Evolutionary conservation across 2,888 invertebrate genomes (phyloP).

Genomic region (Netelia melanura): DNA sequence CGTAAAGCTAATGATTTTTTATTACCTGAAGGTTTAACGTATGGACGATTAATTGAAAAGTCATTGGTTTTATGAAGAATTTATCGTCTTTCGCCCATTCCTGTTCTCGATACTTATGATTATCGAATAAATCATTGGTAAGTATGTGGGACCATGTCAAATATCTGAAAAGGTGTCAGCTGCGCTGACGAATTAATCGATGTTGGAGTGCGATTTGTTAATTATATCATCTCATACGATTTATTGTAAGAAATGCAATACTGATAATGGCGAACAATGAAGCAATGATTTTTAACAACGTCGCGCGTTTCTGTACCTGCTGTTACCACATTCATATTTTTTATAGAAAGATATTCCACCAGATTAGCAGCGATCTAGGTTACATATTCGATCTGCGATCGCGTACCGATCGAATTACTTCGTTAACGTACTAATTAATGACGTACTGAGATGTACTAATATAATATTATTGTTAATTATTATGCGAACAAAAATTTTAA

Average conservation of each 20-base stretch:
- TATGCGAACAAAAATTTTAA: background rate
- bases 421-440: background rate
- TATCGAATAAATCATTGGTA: slow-evolving; percentile 24
- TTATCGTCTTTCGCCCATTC: background rate
- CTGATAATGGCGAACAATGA: background rate
- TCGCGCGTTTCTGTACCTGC: slow-evolving; percentile 54
- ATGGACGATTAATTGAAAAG: background rate
- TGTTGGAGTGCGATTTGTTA: slow-evolving; percentile 26
- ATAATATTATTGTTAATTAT: background rate
- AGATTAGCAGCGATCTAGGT: slow-evolving; percentile 11
- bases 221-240: slow-evolving; percentile 7
- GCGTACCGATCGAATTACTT: too few species aligned
- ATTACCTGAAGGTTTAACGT: too few species aligned
- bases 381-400: background rate
- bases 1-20: slow-evolving; percentile 7
- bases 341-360: slow-evolving; percentile 48
- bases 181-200: slow-evolving; percentile 3
- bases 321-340: slow-evolving; percentile 55
- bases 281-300: slow-evolving; percentile 2
- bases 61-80: background rate
- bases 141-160: slow-evolving; percentile 50
- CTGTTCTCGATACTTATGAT: slow-evolving; percentile 20
- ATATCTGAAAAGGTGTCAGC: background rate
- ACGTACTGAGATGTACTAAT: background rate
- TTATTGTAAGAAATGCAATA: slow-evolving; percentile 12